Evolutionary conservation across 2,113 vertebrate genomes (phyloP).

Genomic region (Nothoprocta pentlandii): DNA sequence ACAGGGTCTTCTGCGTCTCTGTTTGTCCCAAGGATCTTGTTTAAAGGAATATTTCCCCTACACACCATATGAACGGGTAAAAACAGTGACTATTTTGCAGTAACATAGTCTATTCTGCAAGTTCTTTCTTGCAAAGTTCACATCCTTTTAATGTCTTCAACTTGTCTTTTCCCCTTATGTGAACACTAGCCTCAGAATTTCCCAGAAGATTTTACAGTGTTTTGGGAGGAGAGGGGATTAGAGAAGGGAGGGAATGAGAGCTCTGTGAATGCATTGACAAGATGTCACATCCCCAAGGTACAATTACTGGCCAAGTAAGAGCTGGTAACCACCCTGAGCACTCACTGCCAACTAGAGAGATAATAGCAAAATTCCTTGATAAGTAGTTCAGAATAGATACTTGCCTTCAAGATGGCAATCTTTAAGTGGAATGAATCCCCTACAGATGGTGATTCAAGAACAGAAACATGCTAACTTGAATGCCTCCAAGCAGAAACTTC

Average conservation of each 20-base stretch:
- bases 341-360: neutral
- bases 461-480: neutral
- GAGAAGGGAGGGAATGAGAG: neutral
- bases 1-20: neutral
- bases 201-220: neutral
- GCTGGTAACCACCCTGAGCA: neutral
- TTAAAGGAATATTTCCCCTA: neutral
- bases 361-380: neutral
- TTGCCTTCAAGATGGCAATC: neutral
- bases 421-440: neutral
- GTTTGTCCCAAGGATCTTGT: neutral
- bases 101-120: neutral
- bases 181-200: neutral
- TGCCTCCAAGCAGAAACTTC: neutral
- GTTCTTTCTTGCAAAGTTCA: neutral
- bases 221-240: neutral
- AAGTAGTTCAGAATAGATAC: neutral
- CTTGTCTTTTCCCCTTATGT: neutral
- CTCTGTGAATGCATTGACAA: neutral
- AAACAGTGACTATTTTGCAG: neutral
- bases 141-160: neutral
- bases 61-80: accelerated
- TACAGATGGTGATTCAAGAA: neutral
- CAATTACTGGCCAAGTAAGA: neutral
- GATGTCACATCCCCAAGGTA: neutral